phyloP scores from a whole-genome alignment of 2,888 invertebrate species.

The Siphlonurus alternatus region DNA sequence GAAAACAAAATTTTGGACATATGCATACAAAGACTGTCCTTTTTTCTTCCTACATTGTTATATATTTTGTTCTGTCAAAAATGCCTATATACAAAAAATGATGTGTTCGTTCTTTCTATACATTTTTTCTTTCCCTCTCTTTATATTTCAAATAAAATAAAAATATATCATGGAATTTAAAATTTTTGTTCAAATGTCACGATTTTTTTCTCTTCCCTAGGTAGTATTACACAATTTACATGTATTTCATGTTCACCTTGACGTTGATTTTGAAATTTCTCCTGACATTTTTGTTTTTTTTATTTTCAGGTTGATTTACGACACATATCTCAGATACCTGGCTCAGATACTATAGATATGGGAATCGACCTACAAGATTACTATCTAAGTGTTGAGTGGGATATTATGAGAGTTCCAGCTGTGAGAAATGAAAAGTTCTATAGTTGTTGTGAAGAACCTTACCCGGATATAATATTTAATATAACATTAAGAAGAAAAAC shows the following conservation, averaged over 20 bases:
- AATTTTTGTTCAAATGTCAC: too few relatives aligned
- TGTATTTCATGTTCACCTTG: neutral
- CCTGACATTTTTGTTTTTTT: neutral
- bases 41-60: too few relatives aligned
- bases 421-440: conserved; percentile 83
- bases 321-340: conserved; percentile 72
- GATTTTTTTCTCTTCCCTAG: neutral
- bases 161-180: too few relatives aligned
- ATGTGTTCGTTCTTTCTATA: too few relatives aligned
- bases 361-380: conserved; percentile 88
- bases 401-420: conserved; percentile 85
- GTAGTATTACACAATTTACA: neutral
- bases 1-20: too few relatives aligned
- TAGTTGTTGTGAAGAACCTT: conserved; percentile 94
- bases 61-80: too few relatives aligned
- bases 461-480: conserved; percentile 95
- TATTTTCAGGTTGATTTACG: conserved; percentile 64
- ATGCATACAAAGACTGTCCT: too few relatives aligned
- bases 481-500: conserved; percentile 88
- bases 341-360: conserved; percentile 73
- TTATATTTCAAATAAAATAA: too few relatives aligned
- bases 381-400: conserved; percentile 97
- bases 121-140: too few relatives aligned
- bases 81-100: too few relatives aligned
- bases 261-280: too few relatives aligned